Evolutionary conservation across 1,140 invertebrate genomes (phyloP), one percentile per base, ranked within the genome.

Genomic region (Danaus melanippus): DNA sequence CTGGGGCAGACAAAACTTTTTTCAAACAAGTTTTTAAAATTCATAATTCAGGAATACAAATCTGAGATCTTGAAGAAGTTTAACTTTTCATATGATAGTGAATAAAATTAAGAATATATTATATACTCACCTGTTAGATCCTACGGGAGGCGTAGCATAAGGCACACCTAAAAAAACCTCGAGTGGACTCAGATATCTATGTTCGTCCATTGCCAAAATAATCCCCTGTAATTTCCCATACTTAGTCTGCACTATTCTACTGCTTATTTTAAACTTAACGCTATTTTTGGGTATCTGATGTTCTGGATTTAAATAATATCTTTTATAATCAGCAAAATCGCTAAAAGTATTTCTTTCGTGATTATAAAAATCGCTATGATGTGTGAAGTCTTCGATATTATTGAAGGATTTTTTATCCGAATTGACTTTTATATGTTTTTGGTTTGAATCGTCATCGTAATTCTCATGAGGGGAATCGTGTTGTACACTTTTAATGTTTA

Each of bases 151-250:
- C 15, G 96, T 95, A 5, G 97, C 97, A 83, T 98, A 99, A 1
- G 96, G 97, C 53, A 98, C 94, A 5, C 97, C 97, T 46, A 98
- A 90, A 86, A 97, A 99, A 50, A 97, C 93, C 85, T 97, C 94
- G 32, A 94, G 88, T 66, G 92, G 90, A 80, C 91, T 92, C 44
- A 94, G 81, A 76, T 91, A 91, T 66, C 91, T 91, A 66, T 91
- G 89, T 63, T 91, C 89, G 50, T 94, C 92, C 89, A 94, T 91
- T 7, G 93, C 90, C 69, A 93, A 84, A 15, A 94, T 88, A 39
- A 95, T 86, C 32, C 94, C 94, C 80, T 95, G 93, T 69, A 96
- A 89, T 69, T 93, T 91, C 15, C 94, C 94, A 84, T 94, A 95
- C 47, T 93, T 91, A 9, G 94, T 95, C 68, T 93, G 91, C 7